Evolutionary conservation across 1,140 invertebrate species (phyloP), one percentile per base, ranked within the genome.

Genomic region (Planococcus citri): DNA sequence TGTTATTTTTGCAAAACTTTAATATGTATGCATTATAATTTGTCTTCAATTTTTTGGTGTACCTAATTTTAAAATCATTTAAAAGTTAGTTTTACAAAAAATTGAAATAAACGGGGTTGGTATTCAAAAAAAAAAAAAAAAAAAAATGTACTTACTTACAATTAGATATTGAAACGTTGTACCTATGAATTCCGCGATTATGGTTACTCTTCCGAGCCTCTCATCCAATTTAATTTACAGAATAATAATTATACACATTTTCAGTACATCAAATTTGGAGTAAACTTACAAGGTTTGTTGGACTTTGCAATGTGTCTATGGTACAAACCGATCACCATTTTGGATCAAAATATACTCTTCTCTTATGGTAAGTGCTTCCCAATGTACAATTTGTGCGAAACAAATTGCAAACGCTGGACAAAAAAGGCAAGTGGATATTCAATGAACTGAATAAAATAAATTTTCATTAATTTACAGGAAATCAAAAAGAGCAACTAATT

Each of bases 271-370:
- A 24, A 64, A 64, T 64, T 64, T 27, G 60, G 20, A 25, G 60
- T 64, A 4, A 64, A 64, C 10, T 14, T 64, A 64, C 20, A 10
- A 17, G 4, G 22, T 25, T 10, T 64, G 17, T 27, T 64, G 20
- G 60, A 64, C 20, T 64, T 64, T 25, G 60, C 60, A 10, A 64
- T 64, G 60, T 64, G 60, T 64, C 9, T 64, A 24, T 64, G 60
- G 60, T 64, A 64, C 60, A 64, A 64, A 21, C 60, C 60, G 24
- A 24, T 2, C 8, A 27, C 24, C 3, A 64, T 64, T 25, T 25
- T 64, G 17, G 60, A 64, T 12, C 9, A 64, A 4, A 64, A 64
- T 27, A 64, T 64, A 4, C 60, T 64, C 20, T 64, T 64, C 20
- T 64, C 60, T 24, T 64, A 64, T 27, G 60, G 60, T 64, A 64